Base-by-base conservation (phyloP, 2,888 invertebrate species). In the Eupithecia subumbrata region DNA sequence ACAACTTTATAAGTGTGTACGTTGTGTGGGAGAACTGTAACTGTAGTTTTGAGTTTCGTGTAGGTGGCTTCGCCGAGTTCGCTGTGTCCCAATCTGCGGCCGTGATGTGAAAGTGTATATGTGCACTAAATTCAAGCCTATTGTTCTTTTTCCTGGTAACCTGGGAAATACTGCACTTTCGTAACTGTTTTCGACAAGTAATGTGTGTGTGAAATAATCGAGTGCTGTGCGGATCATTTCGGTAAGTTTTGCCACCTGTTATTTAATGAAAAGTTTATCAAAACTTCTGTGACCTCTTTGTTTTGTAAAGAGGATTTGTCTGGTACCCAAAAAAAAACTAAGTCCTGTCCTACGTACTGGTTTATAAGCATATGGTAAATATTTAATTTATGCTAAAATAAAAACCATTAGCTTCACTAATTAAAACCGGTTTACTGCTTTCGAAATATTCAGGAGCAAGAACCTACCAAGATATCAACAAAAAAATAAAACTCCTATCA, bases 61-160 rank as follows among this genome's bases (percentile, higher is more conserved):
- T 95, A 94, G 94, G 94, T 95, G 93, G 92, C 91, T 91, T 86
- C 87, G 71, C 72, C 87, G 88, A 90, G 87, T 91, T 86, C 87
- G 45, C 74, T 87, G 88, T 90, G 87, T 88, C 88, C 88, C 87
- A 89, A 86, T 86, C 87, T 73, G 73, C 75, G 68, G 87, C 70
- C 40, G 87, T 86, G 90, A 75, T 92, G 94, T 94, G 95, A 95
- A 95, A 95, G 95, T 95, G 92, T 93, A 91, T 91, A 91, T 91
- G 93, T 91, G 92, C 92, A 91, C 93, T 92, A 91, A 92, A 92
- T 94, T 94, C 90, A 89, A 91, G 90, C 92, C 94, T 92, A 95
- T 95, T 95, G 95, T 94, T 93, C 89, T 89, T 88, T 90, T 93
- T 93, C 92, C 90, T 90, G 90, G 89, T 91, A 88, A 86, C 87